Conservation (phyloP, 2,113 vertebrate species). For the Deroptyus accipitrinus region DNA sequence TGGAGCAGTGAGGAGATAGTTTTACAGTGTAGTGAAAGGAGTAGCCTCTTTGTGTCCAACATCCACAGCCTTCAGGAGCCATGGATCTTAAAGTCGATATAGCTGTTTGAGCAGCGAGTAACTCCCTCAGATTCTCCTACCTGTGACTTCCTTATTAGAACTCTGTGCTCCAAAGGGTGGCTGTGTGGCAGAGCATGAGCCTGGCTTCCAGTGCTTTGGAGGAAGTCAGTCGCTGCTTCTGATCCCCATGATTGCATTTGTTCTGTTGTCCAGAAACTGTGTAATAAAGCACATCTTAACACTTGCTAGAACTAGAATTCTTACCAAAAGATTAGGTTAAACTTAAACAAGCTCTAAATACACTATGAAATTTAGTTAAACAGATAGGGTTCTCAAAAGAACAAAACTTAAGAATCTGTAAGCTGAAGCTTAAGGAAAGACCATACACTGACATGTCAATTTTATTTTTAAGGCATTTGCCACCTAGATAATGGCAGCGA, state of each 20-base stretch:
- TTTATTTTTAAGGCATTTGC: conserved; percentile 79
- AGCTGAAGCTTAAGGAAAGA: background rate
- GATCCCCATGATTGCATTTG: background rate
- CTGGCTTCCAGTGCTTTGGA: background rate
- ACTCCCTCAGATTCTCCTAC: background rate
- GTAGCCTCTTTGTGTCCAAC: background rate
- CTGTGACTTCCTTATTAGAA: background rate
- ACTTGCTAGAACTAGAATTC: background rate
- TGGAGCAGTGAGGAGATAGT: background rate
- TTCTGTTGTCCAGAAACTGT: background rate
- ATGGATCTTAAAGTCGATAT: background rate
- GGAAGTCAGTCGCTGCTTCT: background rate
- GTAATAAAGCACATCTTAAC: background rate
- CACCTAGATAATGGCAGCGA: conserved; percentile 89
- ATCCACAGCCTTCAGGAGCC: background rate
- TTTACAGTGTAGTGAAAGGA: background rate
- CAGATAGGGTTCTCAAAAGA: background rate
- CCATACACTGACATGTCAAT: background rate
- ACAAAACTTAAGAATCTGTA: background rate
- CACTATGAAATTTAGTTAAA: background rate
- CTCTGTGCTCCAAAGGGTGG: background rate
- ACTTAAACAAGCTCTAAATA: background rate
- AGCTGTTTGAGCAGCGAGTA: background rate
- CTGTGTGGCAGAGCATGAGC: background rate
- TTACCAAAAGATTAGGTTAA: background rate